Base-by-base conservation (phyloP, 1,140 invertebrate species). In the Pomacea maculata region DNA sequence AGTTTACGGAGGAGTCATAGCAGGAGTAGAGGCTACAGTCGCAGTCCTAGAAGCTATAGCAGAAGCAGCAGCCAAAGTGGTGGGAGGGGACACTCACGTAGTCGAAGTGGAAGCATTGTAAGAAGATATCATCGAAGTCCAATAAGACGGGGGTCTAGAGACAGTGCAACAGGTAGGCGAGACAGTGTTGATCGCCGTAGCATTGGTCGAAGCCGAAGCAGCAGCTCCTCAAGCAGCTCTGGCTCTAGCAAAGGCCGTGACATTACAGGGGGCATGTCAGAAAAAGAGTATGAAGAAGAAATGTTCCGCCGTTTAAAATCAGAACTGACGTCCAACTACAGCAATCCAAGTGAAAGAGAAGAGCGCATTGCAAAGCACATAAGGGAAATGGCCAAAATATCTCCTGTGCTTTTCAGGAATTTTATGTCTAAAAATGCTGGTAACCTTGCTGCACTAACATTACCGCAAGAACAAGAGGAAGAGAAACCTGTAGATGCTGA, bases 381-480 rank as follows among this genome's bases (percentile, higher is more conserved):
- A 19, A 54, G 77, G 70, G 77, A 78, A 45, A 78, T 78, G 77
- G 77, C 77, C 65, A 78, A 78, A 29, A 65, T 78, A 8, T 78
- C 77, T 25, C 77, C 77, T 25, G 63, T 45, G 15, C 77, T 78
- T 15, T 78, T 78, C 25, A 29, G 77, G 8, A 45, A 78, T 52
- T 78, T 78, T 54, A 78, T 78, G 77, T 64, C 77, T 14, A 78
- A 78, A 25, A 78, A 78, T 71, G 77, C 77, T 55, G 77, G 77
- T 6, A 78, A 78, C 54, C 67, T 78, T 11, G 67, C 77, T 67
- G 77, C 77, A 3, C 67, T 78, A 52, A 55, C 67, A 4, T 29
- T 78, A 14, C 21, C 70, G 65, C 77, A 68, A 65, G 45, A 57
- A 21, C 45, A 70, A 57, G 63, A 55, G 45, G 45, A 78, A n/a